Percentiles rank a stretch among this genome's conserved stretches.
Conservation (phyloP, 2,888 invertebrate genomes). For the Limenitis camilla region DNA sequence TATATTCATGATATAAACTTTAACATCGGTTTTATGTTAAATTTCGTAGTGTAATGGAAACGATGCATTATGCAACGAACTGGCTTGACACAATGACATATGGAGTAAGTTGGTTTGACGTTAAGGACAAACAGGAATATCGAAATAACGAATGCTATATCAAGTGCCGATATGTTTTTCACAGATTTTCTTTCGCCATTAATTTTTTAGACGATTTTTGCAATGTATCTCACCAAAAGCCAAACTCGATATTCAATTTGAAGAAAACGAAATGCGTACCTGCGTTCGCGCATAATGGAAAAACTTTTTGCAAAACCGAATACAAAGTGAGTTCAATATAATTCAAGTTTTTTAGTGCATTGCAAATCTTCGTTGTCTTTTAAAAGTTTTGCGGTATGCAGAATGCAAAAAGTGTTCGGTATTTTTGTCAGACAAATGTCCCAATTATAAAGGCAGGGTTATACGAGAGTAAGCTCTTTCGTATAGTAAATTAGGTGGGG, state of each 20-base stretch:
- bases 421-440: constrained; percentile 22
- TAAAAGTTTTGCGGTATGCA: constrained; percentile 15
- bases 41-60: constrained; percentile 73
- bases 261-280: constrained; percentile 44
- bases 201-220: constrained; percentile 51
- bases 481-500: constrained; percentile 5
- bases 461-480: constrained; percentile 4
- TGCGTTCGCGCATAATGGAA: constrained; percentile 66
- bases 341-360: constrained; percentile 50
- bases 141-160: constrained; percentile 46
- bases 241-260: constrained; percentile 49
- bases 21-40: constrained; percentile 71
- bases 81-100: constrained; percentile 67
- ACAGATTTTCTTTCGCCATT: constrained; percentile 49
- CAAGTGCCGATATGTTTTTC: constrained; percentile 48
- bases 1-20: constrained; percentile 68
- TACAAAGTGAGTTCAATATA: constrained; percentile 57
- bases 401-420: constrained; percentile 18
- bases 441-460: constrained; percentile 16
- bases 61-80: constrained; percentile 67
- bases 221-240: constrained; percentile 48
- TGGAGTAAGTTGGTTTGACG: constrained; percentile 61
- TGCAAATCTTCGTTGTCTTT: constrained; percentile 22
- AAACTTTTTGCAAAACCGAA: constrained; percentile 62
- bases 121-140: constrained; percentile 53